Percentiles rank a stretch among this genome's conserved stretches.
Conservation (phyloP, 2,113 vertebrate species). For the Enhydra lutris region DNA sequence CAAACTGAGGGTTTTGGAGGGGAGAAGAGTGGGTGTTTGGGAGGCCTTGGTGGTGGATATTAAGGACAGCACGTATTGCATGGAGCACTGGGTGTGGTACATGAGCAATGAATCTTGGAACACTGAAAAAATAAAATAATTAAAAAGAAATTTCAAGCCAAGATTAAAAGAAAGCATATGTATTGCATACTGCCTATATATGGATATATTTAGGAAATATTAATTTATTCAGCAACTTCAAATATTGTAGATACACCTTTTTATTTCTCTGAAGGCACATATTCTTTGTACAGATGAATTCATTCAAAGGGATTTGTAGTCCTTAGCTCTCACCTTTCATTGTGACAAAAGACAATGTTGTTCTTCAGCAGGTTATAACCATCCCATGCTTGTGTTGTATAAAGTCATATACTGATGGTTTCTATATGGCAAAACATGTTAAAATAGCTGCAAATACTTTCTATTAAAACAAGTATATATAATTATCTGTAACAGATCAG, state of each 20-base stretch:
- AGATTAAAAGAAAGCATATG: not conserved
- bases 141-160: not conserved
- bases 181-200: not conserved
- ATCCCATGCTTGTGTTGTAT: not conserved
- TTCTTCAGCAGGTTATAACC: not conserved
- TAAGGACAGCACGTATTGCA: no score
- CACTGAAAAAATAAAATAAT: no score
- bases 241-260: not conserved
- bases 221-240: not conserved
- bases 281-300: not conserved
- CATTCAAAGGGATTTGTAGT: not conserved
- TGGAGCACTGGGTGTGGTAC: no score
- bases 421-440: not conserved
- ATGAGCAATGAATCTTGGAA: no score
- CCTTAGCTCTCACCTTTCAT: not conserved
- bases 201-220: not conserved
- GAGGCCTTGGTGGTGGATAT: no score
- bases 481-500: not conserved
- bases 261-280: not conserved
- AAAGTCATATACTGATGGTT: not conserved
- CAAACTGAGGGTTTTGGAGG: no score
- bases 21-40: no score
- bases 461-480: not conserved
- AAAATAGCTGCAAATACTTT: not conserved
- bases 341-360: not conserved